A percentile compares a stretch with the other conserved stretches of the same genome.
Evolutionary conservation across 2,113 vertebrate genomes (phyloP).

Genomic region (Propithecus coquereli): DNA sequence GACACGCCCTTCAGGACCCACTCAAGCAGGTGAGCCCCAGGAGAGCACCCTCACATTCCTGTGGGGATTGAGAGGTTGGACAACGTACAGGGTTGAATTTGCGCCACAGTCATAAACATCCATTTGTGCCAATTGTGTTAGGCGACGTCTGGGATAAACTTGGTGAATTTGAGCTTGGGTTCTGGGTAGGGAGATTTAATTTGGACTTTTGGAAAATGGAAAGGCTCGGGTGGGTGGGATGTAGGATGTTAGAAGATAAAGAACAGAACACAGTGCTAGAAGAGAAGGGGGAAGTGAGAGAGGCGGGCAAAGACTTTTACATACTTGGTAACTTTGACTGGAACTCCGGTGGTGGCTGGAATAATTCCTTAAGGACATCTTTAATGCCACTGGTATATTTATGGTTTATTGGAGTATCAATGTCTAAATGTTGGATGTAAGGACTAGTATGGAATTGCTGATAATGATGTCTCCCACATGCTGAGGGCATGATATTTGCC

Average conservation of each 20-base stretch:
- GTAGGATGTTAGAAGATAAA: not conserved
- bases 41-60: not conserved
- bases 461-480: not conserved
- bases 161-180: not conserved
- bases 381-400: not conserved
- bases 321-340: not conserved
- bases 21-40: not conserved
- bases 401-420: not conserved
- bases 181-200: not conserved
- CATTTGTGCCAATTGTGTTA: not conserved
- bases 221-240: not conserved
- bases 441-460: not conserved
- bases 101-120: not conserved
- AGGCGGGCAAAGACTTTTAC: not conserved
- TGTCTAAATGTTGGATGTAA: not conserved
- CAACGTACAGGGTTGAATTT: accelerated
- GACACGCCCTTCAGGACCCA: not conserved
- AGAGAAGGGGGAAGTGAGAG: not conserved
- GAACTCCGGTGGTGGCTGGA: not conserved
- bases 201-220: not conserved
- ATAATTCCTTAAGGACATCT: not conserved
- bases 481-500: not conserved
- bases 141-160: not conserved
- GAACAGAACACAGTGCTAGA: not conserved
- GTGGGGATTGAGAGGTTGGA: accelerated